Evolutionary conservation across 1,140 invertebrate species (phyloP).

Genomic region (Oryzaephilus surinamensis): DNA sequence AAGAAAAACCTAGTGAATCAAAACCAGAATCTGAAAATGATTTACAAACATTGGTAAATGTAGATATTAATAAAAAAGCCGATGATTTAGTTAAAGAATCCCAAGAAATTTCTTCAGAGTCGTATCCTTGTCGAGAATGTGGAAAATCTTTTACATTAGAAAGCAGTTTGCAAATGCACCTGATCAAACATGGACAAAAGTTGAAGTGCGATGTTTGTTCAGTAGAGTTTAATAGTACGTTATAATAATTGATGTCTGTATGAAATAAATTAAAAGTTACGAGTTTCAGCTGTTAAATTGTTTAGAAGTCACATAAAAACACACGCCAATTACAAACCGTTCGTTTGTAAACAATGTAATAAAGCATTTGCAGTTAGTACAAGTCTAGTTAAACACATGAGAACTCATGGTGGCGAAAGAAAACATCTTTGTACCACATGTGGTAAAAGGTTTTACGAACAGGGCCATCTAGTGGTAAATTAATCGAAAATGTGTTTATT

Average conservation of each 20-base stretch:
- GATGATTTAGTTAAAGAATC: no score
- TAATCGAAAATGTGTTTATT: background rate
- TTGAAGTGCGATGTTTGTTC: slow-evolving; percentile 21
- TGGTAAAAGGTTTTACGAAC: slow-evolving; percentile 30
- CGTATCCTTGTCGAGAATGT: slow-evolving; percentile 24
- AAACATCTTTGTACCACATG: slow-evolving; percentile 32
- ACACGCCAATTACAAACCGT: slow-evolving; percentile 31
- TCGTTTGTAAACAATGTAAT: slow-evolving; percentile 30
- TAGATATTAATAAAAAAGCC: slow-evolving; percentile 5
- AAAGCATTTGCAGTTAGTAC: slow-evolving; percentile 28
- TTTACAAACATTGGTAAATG: background rate
- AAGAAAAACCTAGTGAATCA: slow-evolving; percentile 1
- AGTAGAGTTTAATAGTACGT: slow-evolving; percentile 22
- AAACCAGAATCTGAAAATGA: background rate
- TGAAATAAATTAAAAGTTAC: background rate
- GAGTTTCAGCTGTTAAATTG: slow-evolving; percentile 19
- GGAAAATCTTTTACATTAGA: slow-evolving; percentile 19
- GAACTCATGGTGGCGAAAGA: slow-evolving; percentile 31
- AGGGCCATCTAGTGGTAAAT: slow-evolving; percentile 21
- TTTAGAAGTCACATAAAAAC: slow-evolving; percentile 27
- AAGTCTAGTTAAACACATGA: slow-evolving; percentile 32
- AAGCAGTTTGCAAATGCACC: slow-evolving; percentile 17
- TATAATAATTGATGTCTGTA: slow-evolving; percentile 2
- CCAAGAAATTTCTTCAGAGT: no score
- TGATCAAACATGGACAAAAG: slow-evolving; percentile 22